A percentile compares a stretch with the other conserved stretches of the same genome.
phyloP scores from a whole-genome alignment of 2,888 invertebrate species.

The Gandaritis pyraliata region DNA sequence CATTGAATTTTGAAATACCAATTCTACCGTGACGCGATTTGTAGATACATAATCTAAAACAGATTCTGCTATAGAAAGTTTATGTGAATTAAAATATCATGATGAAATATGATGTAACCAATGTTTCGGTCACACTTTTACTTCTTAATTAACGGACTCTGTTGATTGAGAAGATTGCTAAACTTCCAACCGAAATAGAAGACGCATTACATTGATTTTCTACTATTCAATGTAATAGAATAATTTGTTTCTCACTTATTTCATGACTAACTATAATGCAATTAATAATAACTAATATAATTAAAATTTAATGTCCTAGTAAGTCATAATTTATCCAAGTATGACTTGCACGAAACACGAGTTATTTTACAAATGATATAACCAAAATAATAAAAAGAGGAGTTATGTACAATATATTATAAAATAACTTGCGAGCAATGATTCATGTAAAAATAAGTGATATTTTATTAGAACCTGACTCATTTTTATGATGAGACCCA shows the following conservation, averaged over 20 bases:
- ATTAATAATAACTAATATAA: too few species aligned
- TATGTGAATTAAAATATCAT: constrained; percentile 51
- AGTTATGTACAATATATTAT: not conserved
- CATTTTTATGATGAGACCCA: constrained; percentile 34
- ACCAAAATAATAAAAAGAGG: not conserved
- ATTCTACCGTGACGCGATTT: constrained; percentile 44
- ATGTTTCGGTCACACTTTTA: constrained; percentile 58
- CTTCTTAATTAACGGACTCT: constrained; percentile 54
- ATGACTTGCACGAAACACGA: too few species aligned
- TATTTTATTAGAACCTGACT: constrained; percentile 29
- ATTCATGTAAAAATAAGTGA: constrained; percentile 11
- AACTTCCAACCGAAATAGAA: not conserved
- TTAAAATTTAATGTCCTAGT: too few species aligned
- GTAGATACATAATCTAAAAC: constrained; percentile 35
- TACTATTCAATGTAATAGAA: too few species aligned
- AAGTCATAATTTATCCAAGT: too few species aligned
- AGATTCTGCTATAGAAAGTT: constrained; percentile 58
- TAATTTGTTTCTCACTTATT: too few species aligned
- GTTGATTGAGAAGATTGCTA: constrained; percentile 46
- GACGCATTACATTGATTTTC: not conserved
- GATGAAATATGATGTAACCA: constrained; percentile 50
- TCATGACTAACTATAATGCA: too few species aligned
- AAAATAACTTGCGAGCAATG: not conserved
- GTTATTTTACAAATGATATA: not conserved
- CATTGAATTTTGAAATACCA: constrained; percentile 39